Conservation (phyloP, 2,888 invertebrate species). For the Drosophila mettleri region DNA sequence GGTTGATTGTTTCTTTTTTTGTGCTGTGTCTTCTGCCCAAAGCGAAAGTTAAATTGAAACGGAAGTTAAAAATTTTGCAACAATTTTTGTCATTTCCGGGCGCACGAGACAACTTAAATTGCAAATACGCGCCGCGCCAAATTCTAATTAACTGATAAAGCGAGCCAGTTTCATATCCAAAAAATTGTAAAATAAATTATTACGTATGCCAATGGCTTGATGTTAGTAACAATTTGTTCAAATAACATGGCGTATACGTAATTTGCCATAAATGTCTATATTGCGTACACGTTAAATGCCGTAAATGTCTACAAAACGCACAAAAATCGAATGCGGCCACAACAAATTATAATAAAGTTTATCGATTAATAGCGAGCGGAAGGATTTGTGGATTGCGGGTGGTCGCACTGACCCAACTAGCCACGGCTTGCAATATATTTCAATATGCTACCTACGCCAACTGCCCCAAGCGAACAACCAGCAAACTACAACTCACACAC, state of each 20-base stretch:
- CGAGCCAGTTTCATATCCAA: conserved; percentile 34
- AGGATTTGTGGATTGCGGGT: neutral
- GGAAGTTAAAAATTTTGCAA: conserved; percentile 57
- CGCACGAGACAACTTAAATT: conserved; percentile 48
- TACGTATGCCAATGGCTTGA: conserved; percentile 44
- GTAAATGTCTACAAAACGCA: conserved; percentile 15
- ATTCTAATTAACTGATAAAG: conserved; percentile 78
- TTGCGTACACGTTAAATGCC: conserved; percentile 55
- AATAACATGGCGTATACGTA: conserved; percentile 48
- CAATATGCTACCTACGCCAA: conserved; percentile 59
- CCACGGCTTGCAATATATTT: conserved; percentile 52
- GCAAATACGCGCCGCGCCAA: conserved; percentile 27
- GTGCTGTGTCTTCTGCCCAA: conserved; percentile 4
- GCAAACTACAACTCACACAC: conserved; percentile 1
- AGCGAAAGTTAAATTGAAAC: conserved; percentile 74
- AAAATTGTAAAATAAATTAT: conserved; percentile 57
- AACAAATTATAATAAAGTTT: conserved; percentile 76
- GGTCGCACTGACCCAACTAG: conserved; percentile 14
- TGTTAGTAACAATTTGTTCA: conserved; percentile 34
- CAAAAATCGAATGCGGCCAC: conserved; percentile 44
- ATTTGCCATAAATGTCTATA: conserved; percentile 11
- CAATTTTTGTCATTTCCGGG: conserved; percentile 64
- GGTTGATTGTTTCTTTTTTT: conserved; percentile 1
- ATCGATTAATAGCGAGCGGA: conserved; percentile 64
- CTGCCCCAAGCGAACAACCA: conserved; percentile 27